Conservation (phyloP, 37 sponge, comb jelly and placozoan genomes). For the Lycopodina hypogea region DNA sequence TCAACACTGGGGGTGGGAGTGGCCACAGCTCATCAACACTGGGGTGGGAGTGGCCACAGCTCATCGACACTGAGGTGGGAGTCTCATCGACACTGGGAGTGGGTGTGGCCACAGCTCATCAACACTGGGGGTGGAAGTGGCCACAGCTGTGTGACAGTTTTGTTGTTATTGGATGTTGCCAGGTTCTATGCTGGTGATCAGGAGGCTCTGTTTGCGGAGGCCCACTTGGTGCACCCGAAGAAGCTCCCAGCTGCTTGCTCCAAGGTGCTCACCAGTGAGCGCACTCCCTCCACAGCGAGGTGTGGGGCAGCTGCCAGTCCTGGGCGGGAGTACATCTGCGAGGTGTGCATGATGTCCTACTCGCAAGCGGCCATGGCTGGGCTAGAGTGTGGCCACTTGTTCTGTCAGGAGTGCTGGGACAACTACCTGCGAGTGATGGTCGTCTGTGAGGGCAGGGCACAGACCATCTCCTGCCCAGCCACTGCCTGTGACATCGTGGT, state of each 20-base stretch:
- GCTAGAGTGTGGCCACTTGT: slow-evolving; percentile 88
- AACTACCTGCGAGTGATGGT: slow-evolving; percentile 72
- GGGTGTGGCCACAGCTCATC: no score
- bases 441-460: slow-evolving; percentile 66
- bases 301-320: slow-evolving; percentile 77
- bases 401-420: slow-evolving; percentile 84
- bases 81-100: no score
- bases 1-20: no score
- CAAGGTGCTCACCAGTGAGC: neutral
- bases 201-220: slow-evolving; percentile 75
- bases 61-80: no score
- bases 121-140: no score
- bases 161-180: no score
- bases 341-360: slow-evolving; percentile 73
- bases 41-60: no score
- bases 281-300: slow-evolving; percentile 50
- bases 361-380: slow-evolving; percentile 58
- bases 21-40: no score
- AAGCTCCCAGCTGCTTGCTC: neutral
- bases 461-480: slow-evolving; percentile 84
- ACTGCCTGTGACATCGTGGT: slow-evolving; percentile 76
- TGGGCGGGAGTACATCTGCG: slow-evolving; percentile 73
- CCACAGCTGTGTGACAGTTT: no score
- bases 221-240: slow-evolving; percentile 64
- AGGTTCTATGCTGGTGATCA: slow-evolving; percentile 80